Percentiles rank a stretch among this genome's conserved stretches.
phyloP scores from a whole-genome alignment of 2,797 vertebrate species.

The Crocidura indochinensis region DNA sequence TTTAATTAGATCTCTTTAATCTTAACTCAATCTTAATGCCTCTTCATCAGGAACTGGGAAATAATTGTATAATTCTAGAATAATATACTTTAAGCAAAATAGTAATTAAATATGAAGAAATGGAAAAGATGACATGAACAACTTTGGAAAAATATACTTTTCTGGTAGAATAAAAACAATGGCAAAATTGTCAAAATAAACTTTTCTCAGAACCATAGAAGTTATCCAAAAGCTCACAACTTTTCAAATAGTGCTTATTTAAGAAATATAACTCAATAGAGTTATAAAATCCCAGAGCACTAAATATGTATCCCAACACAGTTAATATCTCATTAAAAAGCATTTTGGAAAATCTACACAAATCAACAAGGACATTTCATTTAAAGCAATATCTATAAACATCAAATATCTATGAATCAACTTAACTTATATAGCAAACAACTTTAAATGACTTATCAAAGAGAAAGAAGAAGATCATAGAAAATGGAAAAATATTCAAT shows the following conservation, averaged over 20 bases:
- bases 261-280: slow-evolving; percentile 49
- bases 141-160: slow-evolving; percentile 1
- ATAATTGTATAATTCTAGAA: slow-evolving; percentile 29
- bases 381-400: too few relatives aligned
- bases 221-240: slow-evolving; percentile 34
- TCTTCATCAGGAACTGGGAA: not conserved
- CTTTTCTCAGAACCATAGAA: slow-evolving; percentile 23
- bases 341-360: not conserved
- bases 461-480: too few relatives aligned
- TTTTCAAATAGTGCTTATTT: slow-evolving; percentile 23
- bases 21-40: not conserved
- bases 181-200: slow-evolving; percentile 44
- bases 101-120: slow-evolving; percentile 37
- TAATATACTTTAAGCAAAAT: slow-evolving; percentile 38
- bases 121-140: not conserved
- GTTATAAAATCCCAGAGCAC: not conserved
- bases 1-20: not conserved
- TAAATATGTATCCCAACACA: not conserved
- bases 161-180: slow-evolving; percentile 23
- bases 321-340: not conserved
- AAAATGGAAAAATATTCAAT: too few relatives aligned
- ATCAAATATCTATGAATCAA: too few relatives aligned
- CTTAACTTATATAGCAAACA: too few relatives aligned
- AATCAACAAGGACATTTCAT: too few relatives aligned
- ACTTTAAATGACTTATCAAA: too few relatives aligned